phyloP scores from a whole-genome alignment of 64 coral and sea anemone species.

The Orbicella faveolata region DNA sequence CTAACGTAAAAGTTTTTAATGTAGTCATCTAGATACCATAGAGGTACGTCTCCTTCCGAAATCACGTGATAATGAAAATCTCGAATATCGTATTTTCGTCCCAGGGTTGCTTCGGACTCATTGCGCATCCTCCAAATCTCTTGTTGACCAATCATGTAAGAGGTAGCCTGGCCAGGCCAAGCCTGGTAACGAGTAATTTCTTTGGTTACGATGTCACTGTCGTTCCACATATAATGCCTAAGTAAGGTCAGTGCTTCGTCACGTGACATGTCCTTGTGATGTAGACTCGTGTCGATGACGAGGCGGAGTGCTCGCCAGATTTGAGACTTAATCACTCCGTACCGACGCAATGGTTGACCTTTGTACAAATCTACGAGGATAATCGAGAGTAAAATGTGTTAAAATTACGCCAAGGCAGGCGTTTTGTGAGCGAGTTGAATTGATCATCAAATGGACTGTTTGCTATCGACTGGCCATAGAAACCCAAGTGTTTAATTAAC shows the following conservation, averaged over 20 bases:
- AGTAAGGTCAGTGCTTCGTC: conserved; percentile 37
- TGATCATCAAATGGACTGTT: too few species aligned
- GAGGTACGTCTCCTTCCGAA: conserved; percentile 29
- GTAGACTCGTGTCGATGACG: conserved; percentile 51
- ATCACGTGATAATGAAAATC: conserved; percentile 69
- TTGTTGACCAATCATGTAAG: conserved; percentile 61
- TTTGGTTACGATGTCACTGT: conserved; percentile 31
- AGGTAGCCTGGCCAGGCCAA: conserved; percentile 49
- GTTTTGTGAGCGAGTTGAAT: too few species aligned
- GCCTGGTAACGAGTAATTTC: conserved; percentile 59
- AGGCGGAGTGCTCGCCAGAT: conserved; percentile 59
- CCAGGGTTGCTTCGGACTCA: conserved; percentile 32
- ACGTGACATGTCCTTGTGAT: conserved; percentile 58
- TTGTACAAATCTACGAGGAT: conserved; percentile 33
- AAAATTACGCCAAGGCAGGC: too few species aligned
- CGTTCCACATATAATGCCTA: conserved; percentile 55
- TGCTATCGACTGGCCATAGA: too few species aligned
- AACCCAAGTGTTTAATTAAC: not conserved
- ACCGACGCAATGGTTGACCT: conserved; percentile 14
- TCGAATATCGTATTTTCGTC: conserved; percentile 28
- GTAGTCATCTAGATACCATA: conserved; percentile 45
- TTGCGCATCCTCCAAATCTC: conserved; percentile 55
- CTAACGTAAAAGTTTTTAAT: conserved; percentile 27
- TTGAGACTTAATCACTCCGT: conserved; percentile 51
- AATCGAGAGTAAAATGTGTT: not conserved